A percentile compares a stretch with the other conserved stretches of the same genome.
Evolutionary conservation across 2,113 vertebrate species (phyloP).

Genomic region (Hirundichthys speculiger): DNA sequence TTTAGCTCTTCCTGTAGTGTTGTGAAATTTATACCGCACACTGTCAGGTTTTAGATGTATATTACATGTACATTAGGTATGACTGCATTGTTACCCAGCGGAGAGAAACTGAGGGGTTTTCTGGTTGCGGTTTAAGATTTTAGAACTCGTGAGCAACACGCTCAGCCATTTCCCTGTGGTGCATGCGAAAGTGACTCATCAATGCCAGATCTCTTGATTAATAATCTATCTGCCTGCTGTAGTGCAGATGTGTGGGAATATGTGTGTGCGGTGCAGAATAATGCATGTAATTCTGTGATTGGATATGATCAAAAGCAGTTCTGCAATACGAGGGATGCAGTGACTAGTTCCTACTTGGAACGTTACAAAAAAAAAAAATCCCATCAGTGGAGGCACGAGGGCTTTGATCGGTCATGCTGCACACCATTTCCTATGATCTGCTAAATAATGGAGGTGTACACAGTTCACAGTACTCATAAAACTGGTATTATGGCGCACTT

Average conservation of each 20-base stretch:
- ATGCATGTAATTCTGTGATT: constrained; percentile 50
- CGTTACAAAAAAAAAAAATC: constrained; percentile 39
- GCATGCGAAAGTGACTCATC: constrained; percentile 30
- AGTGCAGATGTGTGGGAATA: constrained; percentile 1
- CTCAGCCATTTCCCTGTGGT: constrained; percentile 3
- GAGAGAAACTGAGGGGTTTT: neutral
- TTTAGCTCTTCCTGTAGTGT: constrained; percentile 23
- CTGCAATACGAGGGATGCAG: constrained; percentile 14
- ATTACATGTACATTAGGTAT: neutral
- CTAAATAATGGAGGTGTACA: constrained; percentile 58
- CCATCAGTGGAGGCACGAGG: constrained; percentile 16
- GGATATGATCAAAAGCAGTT: constrained; percentile 61
- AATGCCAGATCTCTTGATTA: constrained; percentile 49
- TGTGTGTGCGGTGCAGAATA: constrained; percentile 41
- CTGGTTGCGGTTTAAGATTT: neutral
- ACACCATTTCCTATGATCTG: constrained; percentile 38
- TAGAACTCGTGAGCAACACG: neutral
- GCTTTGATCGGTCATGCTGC: constrained; percentile 51
- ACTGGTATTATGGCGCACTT: neutral
- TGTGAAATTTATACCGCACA: constrained; percentile 5
- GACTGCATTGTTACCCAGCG: neutral
- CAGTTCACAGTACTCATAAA: constrained; percentile 23
- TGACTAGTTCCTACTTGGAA: constrained; percentile 53
- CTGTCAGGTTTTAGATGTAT: neutral
- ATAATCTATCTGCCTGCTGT: constrained; percentile 48